phyloP scores from a whole-genome alignment of 2,888 invertebrate genomes.

The Tachina lurida region DNA sequence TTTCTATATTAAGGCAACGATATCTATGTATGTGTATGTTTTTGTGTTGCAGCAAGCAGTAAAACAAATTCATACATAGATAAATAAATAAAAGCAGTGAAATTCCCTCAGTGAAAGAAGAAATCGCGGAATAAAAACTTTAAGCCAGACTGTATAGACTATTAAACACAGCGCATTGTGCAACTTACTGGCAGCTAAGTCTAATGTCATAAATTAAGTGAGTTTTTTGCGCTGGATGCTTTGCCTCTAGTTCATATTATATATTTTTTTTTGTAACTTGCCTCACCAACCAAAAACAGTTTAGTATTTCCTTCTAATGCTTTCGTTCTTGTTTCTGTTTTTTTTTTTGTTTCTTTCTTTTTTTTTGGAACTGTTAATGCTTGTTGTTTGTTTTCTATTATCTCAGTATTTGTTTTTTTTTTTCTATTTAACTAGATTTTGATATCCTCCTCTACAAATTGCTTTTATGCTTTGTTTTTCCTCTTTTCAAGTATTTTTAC shows the following conservation, averaged over 20 bases:
- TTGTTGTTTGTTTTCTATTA: constrained; percentile 58
- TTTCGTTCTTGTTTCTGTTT: neutral
- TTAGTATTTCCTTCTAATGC: constrained; percentile 51
- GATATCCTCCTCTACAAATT: constrained; percentile 51
- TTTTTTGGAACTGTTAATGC: constrained; percentile 43
- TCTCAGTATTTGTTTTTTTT: constrained; percentile 26
- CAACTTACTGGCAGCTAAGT: constrained; percentile 69
- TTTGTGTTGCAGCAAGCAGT: constrained; percentile 35
- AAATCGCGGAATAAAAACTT: constrained; percentile 46
- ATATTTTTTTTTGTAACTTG: constrained; percentile 18
- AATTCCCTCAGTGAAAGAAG: constrained; percentile 60
- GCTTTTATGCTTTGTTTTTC: constrained; percentile 19
- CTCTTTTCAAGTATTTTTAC: constrained; percentile 27
- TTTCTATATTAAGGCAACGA: no score
- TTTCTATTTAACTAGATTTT: constrained; percentile 21
- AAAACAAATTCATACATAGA: neutral
- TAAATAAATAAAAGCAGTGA: constrained; percentile 34
- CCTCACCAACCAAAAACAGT: constrained; percentile 56
- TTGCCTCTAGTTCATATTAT: neutral
- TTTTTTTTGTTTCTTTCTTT: neutral
- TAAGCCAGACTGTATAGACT: constrained; percentile 63
- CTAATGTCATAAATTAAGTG: constrained; percentile 69
- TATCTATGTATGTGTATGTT: neutral
- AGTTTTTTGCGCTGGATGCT: constrained; percentile 42
- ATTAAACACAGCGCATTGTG: constrained; percentile 63